These are phyloP conservation scores for Gymnodraco acuticeps DNA, from an alignment of 2,797 vertebrate genomes.

Conservation along the genomic window DNA sequence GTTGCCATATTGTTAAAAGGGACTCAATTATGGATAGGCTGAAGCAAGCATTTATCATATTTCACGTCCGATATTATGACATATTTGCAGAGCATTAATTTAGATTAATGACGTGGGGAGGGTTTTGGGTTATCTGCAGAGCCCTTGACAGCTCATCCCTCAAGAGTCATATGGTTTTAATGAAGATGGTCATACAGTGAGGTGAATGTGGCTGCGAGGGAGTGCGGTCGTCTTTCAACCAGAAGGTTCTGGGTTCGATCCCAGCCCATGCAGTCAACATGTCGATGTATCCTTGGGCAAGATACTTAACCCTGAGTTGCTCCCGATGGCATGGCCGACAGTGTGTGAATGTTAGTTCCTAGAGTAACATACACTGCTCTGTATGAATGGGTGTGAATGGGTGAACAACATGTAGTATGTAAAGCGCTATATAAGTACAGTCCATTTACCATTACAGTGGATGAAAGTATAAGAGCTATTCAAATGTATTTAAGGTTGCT, in stretches of 20 bases:
- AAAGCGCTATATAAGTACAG: no score
- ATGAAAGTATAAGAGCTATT: constrained; percentile 33
- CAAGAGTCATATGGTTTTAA: constrained; percentile 71
- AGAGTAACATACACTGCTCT: no score
- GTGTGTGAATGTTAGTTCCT: no score
- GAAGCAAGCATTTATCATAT: constrained; percentile 82
- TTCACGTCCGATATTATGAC: constrained; percentile 86
- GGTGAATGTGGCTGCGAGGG: no score
- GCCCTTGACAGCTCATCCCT: constrained; percentile 79
- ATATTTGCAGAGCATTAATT: constrained; percentile 86
- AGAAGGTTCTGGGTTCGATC: no score
- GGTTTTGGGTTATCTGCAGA: constrained; percentile 73
- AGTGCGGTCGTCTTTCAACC: no score
- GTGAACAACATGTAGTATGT: no score
- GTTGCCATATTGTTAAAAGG: constrained; percentile 77
- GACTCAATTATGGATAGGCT: constrained; percentile 80
- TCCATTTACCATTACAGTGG: constrained; percentile 27
- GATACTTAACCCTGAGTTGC: no score
- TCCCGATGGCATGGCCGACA: no score
- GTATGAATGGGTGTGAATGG: no score
- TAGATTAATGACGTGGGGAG: constrained; percentile 84
- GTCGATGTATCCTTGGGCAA: no score
- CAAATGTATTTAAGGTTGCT: constrained; percentile 30
- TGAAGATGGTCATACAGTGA: constrained; percentile 59
- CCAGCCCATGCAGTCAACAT: no score